Base-by-base conservation (phyloP, 2,888 invertebrate species). In the Danaus chrysippus region DNA sequence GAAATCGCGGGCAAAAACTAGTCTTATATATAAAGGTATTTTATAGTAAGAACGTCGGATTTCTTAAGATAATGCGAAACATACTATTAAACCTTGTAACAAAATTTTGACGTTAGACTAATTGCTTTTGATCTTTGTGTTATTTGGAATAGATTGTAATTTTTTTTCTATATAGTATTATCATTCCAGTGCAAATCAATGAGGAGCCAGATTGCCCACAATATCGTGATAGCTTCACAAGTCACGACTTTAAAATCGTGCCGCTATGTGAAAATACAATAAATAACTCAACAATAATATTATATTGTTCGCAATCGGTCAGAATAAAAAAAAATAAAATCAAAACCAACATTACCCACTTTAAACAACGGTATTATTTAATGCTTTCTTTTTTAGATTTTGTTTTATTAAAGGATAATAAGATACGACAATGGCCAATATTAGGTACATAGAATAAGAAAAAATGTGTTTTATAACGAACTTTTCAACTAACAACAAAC, bases 191-290 rank as follows among this genome's bases (percentile, higher is more conserved):
- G 61, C 57, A 58, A 65, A 56, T 56, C 54, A 65, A 62, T 58
- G 54, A 66, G 60, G 67, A 64, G 66, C 66, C 70, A 71, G 73
- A 73, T 70, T 73, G 72, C 68, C 68, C 55, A 54, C 42, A 59
- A 63, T 42, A 68, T 71, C 70, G 72, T 73, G 70, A 76, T 77
- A 17, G 10, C 49, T 49, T 49, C 11, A 49, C 49, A 49, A 49
- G 49, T 84, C 86, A 87, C 86, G 87, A 87, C 73, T 58, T 71
- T 68, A 71, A 76, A 75, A 71, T 85, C 86, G 85, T 86, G 85
- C 75, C 70, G 73, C 76, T 74, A 70, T 75, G 68, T 73, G 73
- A 76, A 76, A 80, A 81, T 77, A 73, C 71, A 70, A 79, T 79
- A 78, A 80, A 81, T 75, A 74, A 76, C 71, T 62, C 63, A 61